Evolutionary conservation across 2,888 invertebrate genomes (phyloP).

Genomic region (Leucoptera coffeella): DNA sequence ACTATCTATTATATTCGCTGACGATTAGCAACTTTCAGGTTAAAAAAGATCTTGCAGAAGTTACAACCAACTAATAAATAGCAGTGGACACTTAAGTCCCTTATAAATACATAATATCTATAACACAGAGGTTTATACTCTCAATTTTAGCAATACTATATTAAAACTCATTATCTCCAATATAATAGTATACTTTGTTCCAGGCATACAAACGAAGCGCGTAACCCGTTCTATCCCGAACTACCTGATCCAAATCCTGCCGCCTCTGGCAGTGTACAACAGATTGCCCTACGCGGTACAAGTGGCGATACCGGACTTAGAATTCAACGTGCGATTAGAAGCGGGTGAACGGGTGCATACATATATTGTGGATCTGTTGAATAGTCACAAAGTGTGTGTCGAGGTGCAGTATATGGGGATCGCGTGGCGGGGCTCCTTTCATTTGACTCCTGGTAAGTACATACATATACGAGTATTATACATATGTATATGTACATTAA

Average conservation of each 20-base stretch:
- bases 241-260: conserved; percentile 63
- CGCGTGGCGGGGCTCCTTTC: conserved; percentile 66
- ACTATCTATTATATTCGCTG: too few relatives aligned
- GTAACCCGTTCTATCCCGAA: conserved; percentile 59
- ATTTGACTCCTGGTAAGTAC: conserved; percentile 53
- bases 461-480: not conserved
- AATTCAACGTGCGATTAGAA: conserved; percentile 52
- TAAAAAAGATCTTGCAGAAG: too few relatives aligned
- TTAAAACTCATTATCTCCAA: too few relatives aligned
- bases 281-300: conserved; percentile 68
- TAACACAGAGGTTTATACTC: too few relatives aligned
- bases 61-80: too few relatives aligned
- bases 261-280: conserved; percentile 70
- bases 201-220: conserved; percentile 30
- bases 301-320: conserved; percentile 17
- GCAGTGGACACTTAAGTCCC: too few relatives aligned
- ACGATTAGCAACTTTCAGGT: too few relatives aligned
- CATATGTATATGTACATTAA: not conserved
- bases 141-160: too few relatives aligned
- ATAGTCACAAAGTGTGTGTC: conserved; percentile 42
- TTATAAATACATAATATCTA: too few relatives aligned
- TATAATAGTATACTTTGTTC: conserved; percentile 1
- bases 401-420: conserved; percentile 58
- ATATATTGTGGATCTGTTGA: conserved; percentile 59
- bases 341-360: conserved; percentile 66